Conservation (phyloP, 2,888 invertebrate species). For the Epistrophe grossulariae region DNA sequence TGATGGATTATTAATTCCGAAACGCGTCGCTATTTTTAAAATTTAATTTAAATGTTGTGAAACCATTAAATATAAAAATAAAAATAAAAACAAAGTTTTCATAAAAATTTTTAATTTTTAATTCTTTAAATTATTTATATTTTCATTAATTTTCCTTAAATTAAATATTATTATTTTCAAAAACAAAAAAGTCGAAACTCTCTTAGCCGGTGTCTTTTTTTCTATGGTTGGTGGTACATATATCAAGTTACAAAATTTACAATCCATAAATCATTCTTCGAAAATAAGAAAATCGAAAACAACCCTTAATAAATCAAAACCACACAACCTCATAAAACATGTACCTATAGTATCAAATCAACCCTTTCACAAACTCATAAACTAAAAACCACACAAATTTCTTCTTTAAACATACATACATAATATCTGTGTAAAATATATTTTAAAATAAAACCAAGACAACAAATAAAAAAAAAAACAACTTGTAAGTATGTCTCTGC, state of each 20-base stretch:
- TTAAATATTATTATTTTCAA: too few relatives aligned
- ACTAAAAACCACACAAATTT: conserved; percentile 17
- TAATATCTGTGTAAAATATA: not conserved
- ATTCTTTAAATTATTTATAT: too few relatives aligned
- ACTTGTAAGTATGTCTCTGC: not conserved
- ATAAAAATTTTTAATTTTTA: too few relatives aligned
- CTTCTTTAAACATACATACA: not conserved
- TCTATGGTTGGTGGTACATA: too few relatives aligned
- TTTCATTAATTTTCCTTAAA: too few relatives aligned
- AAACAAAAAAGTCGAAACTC: too few relatives aligned
- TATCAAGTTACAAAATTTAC: not conserved
- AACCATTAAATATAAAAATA: too few relatives aligned
- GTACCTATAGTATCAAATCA: not conserved
- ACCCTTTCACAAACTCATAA: conserved; percentile 27
- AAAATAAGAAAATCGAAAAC: not conserved
- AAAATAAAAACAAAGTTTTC: too few relatives aligned
- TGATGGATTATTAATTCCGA: too few relatives aligned
- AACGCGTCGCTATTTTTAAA: too few relatives aligned
- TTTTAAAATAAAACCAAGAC: not conserved
- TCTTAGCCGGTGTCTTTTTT: not conserved
- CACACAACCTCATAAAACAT: not conserved
- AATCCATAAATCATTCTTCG: conserved; percentile 9
- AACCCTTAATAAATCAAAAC: conserved; percentile 26
- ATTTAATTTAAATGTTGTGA: too few relatives aligned
- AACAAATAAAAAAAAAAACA: not conserved